Percentiles rank a stretch among this genome's conserved stretches.
Conservation (phyloP, 2,113 vertebrate species). For the Rhinopomastus cyanomelas region DNA sequence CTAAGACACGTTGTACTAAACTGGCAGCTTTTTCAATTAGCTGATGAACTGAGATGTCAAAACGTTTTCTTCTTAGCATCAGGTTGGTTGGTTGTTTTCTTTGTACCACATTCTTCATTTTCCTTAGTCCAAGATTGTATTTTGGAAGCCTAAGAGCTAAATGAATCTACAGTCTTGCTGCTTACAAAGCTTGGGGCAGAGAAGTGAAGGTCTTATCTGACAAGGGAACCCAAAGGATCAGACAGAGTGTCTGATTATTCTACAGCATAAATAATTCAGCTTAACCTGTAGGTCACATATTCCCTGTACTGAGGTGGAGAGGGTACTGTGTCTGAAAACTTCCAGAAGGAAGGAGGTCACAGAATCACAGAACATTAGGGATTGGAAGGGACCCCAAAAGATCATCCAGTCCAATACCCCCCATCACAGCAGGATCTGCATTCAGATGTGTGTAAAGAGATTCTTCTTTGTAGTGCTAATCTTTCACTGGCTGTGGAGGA, state of each 20-base stretch:
- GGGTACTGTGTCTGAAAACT: not conserved
- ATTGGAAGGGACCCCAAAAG: too few species aligned
- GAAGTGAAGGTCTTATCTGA: not conserved
- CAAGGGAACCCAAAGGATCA: not conserved
- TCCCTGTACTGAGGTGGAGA: not conserved
- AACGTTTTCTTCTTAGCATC: not conserved
- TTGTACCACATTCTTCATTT: not conserved
- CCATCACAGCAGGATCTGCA: too few species aligned
- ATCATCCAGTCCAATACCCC: too few species aligned
- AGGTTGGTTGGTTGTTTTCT: not conserved
- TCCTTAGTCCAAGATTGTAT: not conserved
- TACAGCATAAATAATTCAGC: not conserved
- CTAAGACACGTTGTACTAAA: not conserved
- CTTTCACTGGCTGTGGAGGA: not conserved
- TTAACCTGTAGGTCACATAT: not conserved
- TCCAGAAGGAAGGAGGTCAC: not conserved
- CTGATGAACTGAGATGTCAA: not conserved
- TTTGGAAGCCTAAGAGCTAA: not conserved
- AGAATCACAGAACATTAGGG: too few species aligned
- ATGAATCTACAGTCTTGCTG: not conserved
- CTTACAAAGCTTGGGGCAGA: not conserved
- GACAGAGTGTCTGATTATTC: not conserved
- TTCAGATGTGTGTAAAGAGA: not conserved
- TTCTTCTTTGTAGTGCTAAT: not conserved
- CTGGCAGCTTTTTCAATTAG: not conserved